A percentile compares a stretch with the other conserved stretches of the same genome.
phyloP scores from a whole-genome alignment of 1,140 invertebrate species.

The Spodoptera litura region DNA sequence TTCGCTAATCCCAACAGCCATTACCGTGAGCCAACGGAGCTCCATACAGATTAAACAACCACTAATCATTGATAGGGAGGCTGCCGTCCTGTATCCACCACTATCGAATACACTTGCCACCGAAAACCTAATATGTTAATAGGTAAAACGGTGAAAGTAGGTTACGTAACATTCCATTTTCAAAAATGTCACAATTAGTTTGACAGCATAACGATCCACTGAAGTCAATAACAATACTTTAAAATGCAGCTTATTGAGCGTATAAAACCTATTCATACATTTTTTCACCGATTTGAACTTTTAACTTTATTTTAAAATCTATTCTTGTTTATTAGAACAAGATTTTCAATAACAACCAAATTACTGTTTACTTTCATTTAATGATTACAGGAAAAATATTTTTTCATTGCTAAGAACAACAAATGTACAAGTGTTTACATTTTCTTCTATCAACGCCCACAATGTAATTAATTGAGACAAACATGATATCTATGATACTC shows the following conservation, averaged over 20 bases:
- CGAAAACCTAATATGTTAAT: background rate
- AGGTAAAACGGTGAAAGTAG: background rate
- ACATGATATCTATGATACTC: background rate
- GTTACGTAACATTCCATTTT: too few species aligned
- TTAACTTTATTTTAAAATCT: too few species aligned
- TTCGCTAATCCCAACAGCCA: slow-evolving; percentile 14
- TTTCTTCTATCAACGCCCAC: background rate
- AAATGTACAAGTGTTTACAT: background rate
- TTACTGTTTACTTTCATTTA: too few species aligned
- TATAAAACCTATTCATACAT: too few species aligned
- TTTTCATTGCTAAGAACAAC: background rate
- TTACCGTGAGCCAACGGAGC: slow-evolving; percentile 8
- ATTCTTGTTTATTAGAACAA: background rate
- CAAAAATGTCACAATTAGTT: too few species aligned
- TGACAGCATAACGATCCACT: too few species aligned
- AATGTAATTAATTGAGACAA: background rate
- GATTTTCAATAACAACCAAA: background rate
- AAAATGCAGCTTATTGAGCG: too few species aligned
- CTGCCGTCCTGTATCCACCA: background rate
- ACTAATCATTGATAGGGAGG: slow-evolving; percentile 30
- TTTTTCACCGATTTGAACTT: too few species aligned
- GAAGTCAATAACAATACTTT: too few species aligned
- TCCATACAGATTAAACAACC: slow-evolving; percentile 21
- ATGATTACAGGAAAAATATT: too few species aligned
- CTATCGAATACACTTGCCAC: background rate